A percentile compares a stretch with the other conserved stretches of the same genome.
Conservation (phyloP, 2,113 vertebrate genomes). For the Falco punctatus region DNA sequence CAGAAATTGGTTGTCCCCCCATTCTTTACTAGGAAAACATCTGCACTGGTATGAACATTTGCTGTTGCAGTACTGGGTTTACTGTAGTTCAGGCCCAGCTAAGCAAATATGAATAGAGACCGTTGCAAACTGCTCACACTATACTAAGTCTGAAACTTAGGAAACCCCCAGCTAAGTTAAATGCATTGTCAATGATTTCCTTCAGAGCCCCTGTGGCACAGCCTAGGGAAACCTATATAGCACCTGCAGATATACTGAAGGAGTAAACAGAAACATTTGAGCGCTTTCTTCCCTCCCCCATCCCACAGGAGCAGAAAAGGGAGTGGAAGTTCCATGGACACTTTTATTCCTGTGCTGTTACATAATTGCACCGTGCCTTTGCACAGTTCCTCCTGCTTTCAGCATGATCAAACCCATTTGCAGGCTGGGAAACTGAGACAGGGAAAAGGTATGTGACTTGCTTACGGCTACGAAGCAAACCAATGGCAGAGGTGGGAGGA, state of each 20-base stretch:
- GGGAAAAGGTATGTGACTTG: conserved; percentile 18
- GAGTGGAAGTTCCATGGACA: background rate
- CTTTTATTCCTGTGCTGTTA: background rate
- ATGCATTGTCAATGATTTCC: background rate
- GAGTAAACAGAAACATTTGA: background rate
- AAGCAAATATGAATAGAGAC: background rate
- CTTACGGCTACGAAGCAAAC: conserved; percentile 6
- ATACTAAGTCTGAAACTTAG: background rate
- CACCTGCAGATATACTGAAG: background rate
- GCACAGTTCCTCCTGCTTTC: background rate
- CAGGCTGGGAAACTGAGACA: background rate
- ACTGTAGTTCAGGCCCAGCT: background rate
- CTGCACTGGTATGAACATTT: background rate
- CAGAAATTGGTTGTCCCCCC: background rate
- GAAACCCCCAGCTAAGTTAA: background rate
- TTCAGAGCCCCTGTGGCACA: background rate
- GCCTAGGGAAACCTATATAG: background rate
- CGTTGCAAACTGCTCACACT: background rate
- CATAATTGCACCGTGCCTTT: background rate
- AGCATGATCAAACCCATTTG: background rate
- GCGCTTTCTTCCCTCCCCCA: background rate
- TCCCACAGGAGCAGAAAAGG: background rate
- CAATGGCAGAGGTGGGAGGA: background rate
- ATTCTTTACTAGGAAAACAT: background rate
- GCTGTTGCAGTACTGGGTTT: background rate